These are phyloP conservation scores for Nowickia ferox DNA, from an alignment of 2,888 invertebrate genomes.

Conservation along the genomic window DNA sequence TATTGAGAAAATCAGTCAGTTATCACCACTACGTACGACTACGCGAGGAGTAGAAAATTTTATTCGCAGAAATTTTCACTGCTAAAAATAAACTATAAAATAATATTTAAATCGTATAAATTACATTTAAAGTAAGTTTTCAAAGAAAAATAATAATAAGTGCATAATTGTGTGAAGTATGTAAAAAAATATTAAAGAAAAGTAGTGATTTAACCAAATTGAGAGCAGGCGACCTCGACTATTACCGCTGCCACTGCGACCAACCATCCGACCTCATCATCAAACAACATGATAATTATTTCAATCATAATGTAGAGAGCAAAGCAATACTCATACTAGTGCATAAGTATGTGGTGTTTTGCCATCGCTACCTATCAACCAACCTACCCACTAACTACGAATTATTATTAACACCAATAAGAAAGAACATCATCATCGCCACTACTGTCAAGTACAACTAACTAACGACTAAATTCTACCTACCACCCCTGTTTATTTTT, in stretches of 20 bases:
- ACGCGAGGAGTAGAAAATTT: constrained; percentile 65
- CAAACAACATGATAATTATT: constrained; percentile 64
- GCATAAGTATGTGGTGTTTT: constrained; percentile 48
- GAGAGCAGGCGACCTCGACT: constrained; percentile 70
- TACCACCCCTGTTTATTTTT: constrained; percentile 9
- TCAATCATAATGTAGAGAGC: constrained; percentile 56
- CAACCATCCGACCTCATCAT: constrained; percentile 58
- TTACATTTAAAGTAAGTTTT: constrained; percentile 61
- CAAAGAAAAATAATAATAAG: constrained; percentile 3
- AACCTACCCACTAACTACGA: constrained; percentile 46
- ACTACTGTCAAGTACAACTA: constrained; percentile 51
- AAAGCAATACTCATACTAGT: constrained; percentile 20
- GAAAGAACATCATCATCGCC: constrained; percentile 38
- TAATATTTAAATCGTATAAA: constrained; percentile 53
- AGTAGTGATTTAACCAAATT: constrained; percentile 53
- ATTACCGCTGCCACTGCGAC: constrained; percentile 54
- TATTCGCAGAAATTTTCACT: constrained; percentile 71
- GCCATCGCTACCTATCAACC: constrained; percentile 53
- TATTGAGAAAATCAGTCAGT: not conserved
- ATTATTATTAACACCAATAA: constrained; percentile 42
- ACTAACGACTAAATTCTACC: constrained; percentile 10
- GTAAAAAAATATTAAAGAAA: constrained; percentile 10
- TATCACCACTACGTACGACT: constrained; percentile 60
- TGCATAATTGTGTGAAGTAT: constrained; percentile 29
- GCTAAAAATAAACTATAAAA: constrained; percentile 73